Percentiles rank a stretch among this genome's conserved stretches.
These are phyloP conservation scores for Coenonympha arcania DNA, from an alignment of 2,888 invertebrate species.

Conservation along the genomic window DNA sequence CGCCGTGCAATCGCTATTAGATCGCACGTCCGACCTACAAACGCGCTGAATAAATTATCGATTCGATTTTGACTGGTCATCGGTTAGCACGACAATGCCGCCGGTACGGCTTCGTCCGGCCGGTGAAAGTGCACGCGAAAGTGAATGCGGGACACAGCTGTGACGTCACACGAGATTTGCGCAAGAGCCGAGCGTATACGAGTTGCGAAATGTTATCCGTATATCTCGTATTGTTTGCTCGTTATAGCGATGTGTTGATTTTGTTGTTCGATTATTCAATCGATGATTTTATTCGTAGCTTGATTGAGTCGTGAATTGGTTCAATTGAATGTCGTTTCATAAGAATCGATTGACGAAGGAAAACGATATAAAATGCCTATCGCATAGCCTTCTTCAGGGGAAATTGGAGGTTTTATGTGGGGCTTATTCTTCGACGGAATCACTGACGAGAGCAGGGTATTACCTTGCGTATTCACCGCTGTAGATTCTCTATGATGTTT, in stretches of 20 bases:
- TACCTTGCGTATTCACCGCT: no score
- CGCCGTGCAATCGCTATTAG: slow-evolving; percentile 12
- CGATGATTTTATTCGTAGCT: background rate
- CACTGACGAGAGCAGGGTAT: no score
- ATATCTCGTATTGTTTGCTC: slow-evolving; percentile 40
- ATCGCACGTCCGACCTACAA: slow-evolving; percentile 22
- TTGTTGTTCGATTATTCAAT: slow-evolving; percentile 15
- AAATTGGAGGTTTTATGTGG: no score
- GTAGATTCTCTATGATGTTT: no score
- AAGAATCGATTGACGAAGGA: no score
- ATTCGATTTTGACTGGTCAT: slow-evolving; percentile 32
- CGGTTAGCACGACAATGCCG: slow-evolving; percentile 31
- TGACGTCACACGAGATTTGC: slow-evolving; percentile 68
- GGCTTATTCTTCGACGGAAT: no score
- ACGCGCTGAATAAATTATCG: slow-evolving; percentile 41
- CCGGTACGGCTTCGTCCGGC: slow-evolving; percentile 38
- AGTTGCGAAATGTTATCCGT: slow-evolving; percentile 63
- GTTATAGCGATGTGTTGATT: slow-evolving; percentile 33
- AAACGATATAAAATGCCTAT: no score
- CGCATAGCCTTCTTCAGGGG: no score
- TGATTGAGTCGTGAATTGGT: background rate
- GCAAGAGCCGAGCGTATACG: slow-evolving; percentile 53
- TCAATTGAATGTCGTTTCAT: no score
- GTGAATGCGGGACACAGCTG: slow-evolving; percentile 67
- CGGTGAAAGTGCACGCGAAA: slow-evolving; percentile 73